These are phyloP conservation scores for Coendou prehensilis DNA, from an alignment of 2,797 vertebrate genomes.

Conservation along the genomic window DNA sequence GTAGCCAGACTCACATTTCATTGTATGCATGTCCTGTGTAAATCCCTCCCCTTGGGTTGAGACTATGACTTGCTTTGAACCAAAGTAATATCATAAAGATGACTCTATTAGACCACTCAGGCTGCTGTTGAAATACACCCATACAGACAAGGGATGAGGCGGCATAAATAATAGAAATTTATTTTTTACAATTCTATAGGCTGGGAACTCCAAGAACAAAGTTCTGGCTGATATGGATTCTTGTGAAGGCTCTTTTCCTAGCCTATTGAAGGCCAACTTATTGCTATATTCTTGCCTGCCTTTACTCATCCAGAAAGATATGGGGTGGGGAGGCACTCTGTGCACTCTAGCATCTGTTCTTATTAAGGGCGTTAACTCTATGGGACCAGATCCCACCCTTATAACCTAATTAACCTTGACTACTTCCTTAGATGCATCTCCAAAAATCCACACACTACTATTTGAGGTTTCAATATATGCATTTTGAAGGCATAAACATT, in stretches of 20 bases:
- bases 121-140: not conserved
- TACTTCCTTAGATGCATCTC: not conserved
- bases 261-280: not conserved
- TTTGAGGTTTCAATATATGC: not conserved
- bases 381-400: not conserved
- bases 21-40: not conserved
- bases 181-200: not conserved
- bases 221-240: not conserved
- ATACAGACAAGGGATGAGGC: not conserved
- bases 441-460: not conserved
- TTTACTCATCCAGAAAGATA: not conserved
- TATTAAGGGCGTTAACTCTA: not conserved
- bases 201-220: not conserved
- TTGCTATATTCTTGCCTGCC: not conserved
- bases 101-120: not conserved
- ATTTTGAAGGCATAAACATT: not conserved
- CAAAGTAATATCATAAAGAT: not conserved
- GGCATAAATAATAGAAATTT: not conserved
- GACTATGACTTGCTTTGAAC: not conserved
- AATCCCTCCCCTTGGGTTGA: not conserved
- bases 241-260: not conserved
- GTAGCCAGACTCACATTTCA: not conserved
- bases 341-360: not conserved
- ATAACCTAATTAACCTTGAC: not conserved
- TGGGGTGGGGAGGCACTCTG: rapidly evolving